phyloP scores from a whole-genome alignment of 2,888 invertebrate genomes.

The Dryococelus australis region DNA sequence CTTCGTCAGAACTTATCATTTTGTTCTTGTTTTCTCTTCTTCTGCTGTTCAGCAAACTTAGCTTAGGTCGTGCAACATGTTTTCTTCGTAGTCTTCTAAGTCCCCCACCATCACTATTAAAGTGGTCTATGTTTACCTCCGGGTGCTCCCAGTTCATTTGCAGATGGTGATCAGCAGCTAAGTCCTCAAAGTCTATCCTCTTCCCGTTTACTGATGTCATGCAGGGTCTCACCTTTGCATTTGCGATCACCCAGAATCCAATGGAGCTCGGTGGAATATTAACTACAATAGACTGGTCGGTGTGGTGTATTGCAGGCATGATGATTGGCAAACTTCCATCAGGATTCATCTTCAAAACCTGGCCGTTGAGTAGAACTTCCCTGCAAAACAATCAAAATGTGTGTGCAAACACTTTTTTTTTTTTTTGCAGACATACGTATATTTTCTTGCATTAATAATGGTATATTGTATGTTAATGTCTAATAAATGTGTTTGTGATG shows the following conservation, averaged over 20 bases:
- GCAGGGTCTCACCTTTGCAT: slow-evolving; percentile 69
- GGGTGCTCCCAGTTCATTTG: neutral
- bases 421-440: too few species aligned
- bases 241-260: slow-evolving; percentile 78
- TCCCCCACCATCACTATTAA: neutral
- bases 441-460: too few species aligned
- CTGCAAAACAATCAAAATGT: slow-evolving; percentile 58
- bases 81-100: neutral
- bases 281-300: slow-evolving; percentile 61
- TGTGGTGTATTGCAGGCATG: slow-evolving; percentile 48
- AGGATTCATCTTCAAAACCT: slow-evolving; percentile 65
- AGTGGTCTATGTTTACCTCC: neutral
- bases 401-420: too few species aligned
- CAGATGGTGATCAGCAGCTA: neutral
- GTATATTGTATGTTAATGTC: too few species aligned
- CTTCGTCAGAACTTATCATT: neutral
- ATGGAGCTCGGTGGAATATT: slow-evolving; percentile 72
- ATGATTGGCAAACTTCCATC: slow-evolving; percentile 61
- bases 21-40: neutral
- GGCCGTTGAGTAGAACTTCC: slow-evolving; percentile 70
- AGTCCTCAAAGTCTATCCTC: neutral
- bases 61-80: neutral
- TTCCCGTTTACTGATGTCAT: neutral
- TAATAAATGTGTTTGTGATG: too few species aligned
- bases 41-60: neutral